Conservation (phyloP, 2,888 invertebrate genomes). For the Dorcus hopei region DNA sequence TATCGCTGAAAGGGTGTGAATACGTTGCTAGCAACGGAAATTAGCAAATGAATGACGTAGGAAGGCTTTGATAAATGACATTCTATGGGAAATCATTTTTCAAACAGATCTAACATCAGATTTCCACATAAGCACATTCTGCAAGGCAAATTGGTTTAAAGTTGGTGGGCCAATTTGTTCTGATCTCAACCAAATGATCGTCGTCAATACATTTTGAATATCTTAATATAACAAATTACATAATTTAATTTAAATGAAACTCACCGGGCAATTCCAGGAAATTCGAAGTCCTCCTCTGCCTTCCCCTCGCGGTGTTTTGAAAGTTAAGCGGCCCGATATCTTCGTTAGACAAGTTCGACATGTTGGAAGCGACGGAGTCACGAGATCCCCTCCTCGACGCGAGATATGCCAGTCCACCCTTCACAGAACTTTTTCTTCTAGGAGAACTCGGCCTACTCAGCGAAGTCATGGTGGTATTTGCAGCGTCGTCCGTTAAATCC, state of each 20-base stretch:
- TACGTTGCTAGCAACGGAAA: too few relatives aligned
- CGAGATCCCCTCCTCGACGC: slow-evolving; percentile 85
- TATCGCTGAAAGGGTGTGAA: too few relatives aligned
- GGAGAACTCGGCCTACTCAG: slow-evolving; percentile 63
- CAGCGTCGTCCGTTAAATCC: slow-evolving; percentile 55
- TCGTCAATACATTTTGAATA: too few relatives aligned
- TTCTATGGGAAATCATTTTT: too few relatives aligned
- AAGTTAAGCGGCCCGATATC: slow-evolving; percentile 80
- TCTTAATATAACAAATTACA: too few relatives aligned
- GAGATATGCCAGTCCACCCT: slow-evolving; percentile 72
- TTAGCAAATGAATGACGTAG: too few relatives aligned
- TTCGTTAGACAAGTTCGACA: slow-evolving; percentile 75
- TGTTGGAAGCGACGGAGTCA: slow-evolving; percentile 62
- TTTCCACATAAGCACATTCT: too few relatives aligned
- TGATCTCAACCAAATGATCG: too few relatives aligned
- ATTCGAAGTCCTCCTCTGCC: slow-evolving; percentile 80
- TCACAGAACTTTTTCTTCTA: slow-evolving; percentile 66
- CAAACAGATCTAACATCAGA: too few relatives aligned
- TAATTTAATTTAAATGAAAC: slow-evolving; percentile 22
- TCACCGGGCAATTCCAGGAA: slow-evolving; percentile 83
- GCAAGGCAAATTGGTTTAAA: too few relatives aligned
- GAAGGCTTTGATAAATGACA: too few relatives aligned
- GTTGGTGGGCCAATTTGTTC: too few relatives aligned
- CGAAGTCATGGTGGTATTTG: slow-evolving; percentile 60
- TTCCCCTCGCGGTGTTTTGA: slow-evolving; percentile 71